phyloP scores from a whole-genome alignment of 2,888 invertebrate species.

The Eutolmus rufibarbis region DNA sequence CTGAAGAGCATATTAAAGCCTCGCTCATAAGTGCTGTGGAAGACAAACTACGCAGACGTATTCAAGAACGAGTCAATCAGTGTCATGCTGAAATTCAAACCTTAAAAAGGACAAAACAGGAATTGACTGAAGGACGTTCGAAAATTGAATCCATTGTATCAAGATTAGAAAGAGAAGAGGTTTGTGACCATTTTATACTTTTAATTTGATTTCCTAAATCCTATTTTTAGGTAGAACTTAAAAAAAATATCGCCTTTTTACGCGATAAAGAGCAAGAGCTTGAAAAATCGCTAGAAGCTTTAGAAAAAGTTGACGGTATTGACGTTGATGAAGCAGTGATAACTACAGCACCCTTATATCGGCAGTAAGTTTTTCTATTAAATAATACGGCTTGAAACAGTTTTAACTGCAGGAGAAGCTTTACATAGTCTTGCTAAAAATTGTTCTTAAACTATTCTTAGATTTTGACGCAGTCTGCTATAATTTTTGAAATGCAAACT shows the following conservation, averaged over 20 bases:
- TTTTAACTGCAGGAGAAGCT: too few relatives aligned
- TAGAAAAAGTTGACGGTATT: slow-evolving; percentile 80
- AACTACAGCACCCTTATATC: slow-evolving; percentile 93
- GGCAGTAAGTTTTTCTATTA: slow-evolving; percentile 74
- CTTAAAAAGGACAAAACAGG: slow-evolving; percentile 83
- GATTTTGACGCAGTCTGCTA: too few relatives aligned
- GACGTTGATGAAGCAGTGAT: slow-evolving; percentile 97
- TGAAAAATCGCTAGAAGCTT: slow-evolving; percentile 77
- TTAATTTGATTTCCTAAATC: background rate
- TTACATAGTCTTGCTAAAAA: too few relatives aligned
- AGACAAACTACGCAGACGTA: slow-evolving; percentile 86
- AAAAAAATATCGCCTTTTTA: slow-evolving; percentile 81
- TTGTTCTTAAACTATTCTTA: too few relatives aligned
- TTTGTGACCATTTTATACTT: slow-evolving; percentile 49
- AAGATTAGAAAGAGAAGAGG: slow-evolving; percentile 78
- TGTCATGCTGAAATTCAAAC: slow-evolving; percentile 92
- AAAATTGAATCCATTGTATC: slow-evolving; percentile 81
- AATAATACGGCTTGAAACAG: background rate
- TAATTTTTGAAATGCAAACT: too few relatives aligned
- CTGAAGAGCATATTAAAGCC: slow-evolving; percentile 93
- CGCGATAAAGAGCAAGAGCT: slow-evolving; percentile 89
- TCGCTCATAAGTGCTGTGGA: slow-evolving; percentile 94
- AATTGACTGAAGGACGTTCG: slow-evolving; percentile 82
- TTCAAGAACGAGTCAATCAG: slow-evolving; percentile 90
- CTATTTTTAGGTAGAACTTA: slow-evolving; percentile 72